Evolutionary conservation across 2,888 invertebrate species (phyloP), one percentile per base, ranked within the genome.

Genomic region (Eilema griseolum): DNA sequence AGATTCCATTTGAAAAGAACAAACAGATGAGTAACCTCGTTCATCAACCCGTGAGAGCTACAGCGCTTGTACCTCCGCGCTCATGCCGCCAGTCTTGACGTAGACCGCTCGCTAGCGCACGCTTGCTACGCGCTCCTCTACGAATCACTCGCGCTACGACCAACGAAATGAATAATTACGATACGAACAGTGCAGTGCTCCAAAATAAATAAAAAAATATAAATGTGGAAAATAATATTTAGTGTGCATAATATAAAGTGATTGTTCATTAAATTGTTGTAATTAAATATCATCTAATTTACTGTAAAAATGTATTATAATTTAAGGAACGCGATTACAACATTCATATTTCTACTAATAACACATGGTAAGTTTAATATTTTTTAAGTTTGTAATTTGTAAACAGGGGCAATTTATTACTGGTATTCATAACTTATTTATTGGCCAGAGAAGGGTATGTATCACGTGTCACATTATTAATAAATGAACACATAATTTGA

Each of bases 1-100:
- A 85, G 83, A 83, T 83, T 86, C 81, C 83, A 82, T 88, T 87
- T 85, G 84, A 85, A 87, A 85, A 85, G 83, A 87, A 85, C 86
- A 88, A 88, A 88, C 88, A 87, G 85, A 89, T 85, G 86, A 86
- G 85, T 85, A 85, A 85, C 83, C 83, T 78, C 85, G 84, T 86
- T 86, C 87, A 84, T 83, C 83, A 81, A 82, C 81, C 77, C 77
- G 80, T 76, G 73, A 79, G 80, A 75, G 80, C 76, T 76, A 77
- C 67, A 75, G 74, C 79, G 81, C 74, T 78, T 77, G 73, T 77
- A 74, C 77, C 83, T 81, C 83, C 79, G 73, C 75, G 73, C 70
- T 78, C 76, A 76, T 77, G 77, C 71, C 68, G 79, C 74, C 87
- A 88, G 88, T 88, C 83, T 81, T 76, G 69, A 70, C 84, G 86